Conservation (phyloP, 1,140 invertebrate species). For the Sitophilus oryzae region DNA sequence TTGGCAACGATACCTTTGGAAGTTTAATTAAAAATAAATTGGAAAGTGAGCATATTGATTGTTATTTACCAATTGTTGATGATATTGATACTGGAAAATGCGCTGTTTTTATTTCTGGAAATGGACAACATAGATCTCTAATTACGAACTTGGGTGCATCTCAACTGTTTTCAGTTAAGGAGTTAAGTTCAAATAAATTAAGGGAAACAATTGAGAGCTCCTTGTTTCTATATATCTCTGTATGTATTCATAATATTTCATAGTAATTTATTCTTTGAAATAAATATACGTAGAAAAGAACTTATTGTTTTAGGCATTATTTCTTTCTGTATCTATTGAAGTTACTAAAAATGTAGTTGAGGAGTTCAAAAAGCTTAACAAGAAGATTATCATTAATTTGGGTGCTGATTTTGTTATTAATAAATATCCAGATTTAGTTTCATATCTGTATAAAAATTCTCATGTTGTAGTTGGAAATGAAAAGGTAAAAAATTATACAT, state of each 20-base stretch:
- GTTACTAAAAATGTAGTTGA: slow-evolving; percentile 11
- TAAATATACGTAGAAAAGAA: too few relatives aligned
- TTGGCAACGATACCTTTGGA: slow-evolving; percentile 44
- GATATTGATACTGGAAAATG: slow-evolving; percentile 59
- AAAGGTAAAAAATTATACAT: too few relatives aligned
- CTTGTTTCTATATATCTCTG: slow-evolving; percentile 26
- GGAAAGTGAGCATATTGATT: slow-evolving; percentile 31
- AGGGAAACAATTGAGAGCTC: slow-evolving; percentile 26
- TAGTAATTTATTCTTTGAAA: background rate
- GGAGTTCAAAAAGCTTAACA: slow-evolving; percentile 33
- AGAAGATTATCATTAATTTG: slow-evolving; percentile 61
- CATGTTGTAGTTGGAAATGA: slow-evolving; percentile 71
- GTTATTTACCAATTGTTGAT: slow-evolving; percentile 43
- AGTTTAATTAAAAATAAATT: slow-evolving; percentile 14
- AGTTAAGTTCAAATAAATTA: slow-evolving; percentile 37
- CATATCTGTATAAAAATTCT: slow-evolving; percentile 53
- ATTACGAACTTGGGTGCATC: slow-evolving; percentile 57
- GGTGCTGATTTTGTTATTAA: slow-evolving; percentile 64
- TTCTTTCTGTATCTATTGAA: slow-evolving; percentile 14
- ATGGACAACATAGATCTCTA: slow-evolving; percentile 53
- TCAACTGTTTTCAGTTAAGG: slow-evolving; percentile 44
- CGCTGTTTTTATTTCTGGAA: slow-evolving; percentile 52
- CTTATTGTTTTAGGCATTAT: slow-evolving; percentile 27
- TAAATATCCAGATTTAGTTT: slow-evolving; percentile 50
- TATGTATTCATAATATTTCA: slow-evolving; percentile 13